These are phyloP conservation scores for Rousettus madagascariensis DNA, from an alignment of 2,797 vertebrate species.

Conservation along the genomic window DNA sequence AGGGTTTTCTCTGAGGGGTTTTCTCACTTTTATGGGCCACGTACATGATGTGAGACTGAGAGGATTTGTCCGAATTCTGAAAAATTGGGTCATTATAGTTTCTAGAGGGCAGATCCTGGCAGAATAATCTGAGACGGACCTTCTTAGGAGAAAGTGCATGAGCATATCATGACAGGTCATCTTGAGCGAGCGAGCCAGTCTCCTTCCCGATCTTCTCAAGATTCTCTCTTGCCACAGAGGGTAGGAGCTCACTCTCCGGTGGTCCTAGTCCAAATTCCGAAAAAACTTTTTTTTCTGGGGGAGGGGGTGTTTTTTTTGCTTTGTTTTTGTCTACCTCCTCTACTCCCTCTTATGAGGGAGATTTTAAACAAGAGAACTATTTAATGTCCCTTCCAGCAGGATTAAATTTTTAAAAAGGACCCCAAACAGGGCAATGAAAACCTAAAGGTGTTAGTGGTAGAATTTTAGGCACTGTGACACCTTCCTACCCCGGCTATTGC, in stretches of 20 bases:
- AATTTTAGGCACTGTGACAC: background rate
- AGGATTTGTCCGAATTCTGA: constrained; percentile 34
- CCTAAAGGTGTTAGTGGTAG: background rate
- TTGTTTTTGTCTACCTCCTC: background rate
- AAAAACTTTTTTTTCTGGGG: background rate
- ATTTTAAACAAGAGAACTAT: background rate
- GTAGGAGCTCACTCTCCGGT: background rate
- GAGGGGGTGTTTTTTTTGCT: background rate
- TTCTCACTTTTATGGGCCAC: background rate
- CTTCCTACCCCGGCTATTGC: background rate
- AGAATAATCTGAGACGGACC: background rate
- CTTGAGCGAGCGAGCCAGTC: background rate
- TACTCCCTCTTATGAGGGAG: background rate
- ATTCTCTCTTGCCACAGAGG: background rate
- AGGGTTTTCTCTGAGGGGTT: background rate
- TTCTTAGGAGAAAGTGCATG: constrained; percentile 15
- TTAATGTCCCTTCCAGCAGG: background rate
- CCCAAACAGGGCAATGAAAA: background rate
- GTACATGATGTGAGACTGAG: background rate
- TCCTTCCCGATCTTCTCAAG: background rate
- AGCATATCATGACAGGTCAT: background rate
- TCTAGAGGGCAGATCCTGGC: background rate
- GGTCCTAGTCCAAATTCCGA: background rate
- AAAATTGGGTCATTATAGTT: background rate
- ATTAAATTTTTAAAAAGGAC: background rate